Percentiles rank a stretch among this genome's conserved stretches.
These are phyloP conservation scores for Hoplostethus mediterraneus DNA, from an alignment of 2,797 vertebrate genomes.

Conservation along the genomic window DNA sequence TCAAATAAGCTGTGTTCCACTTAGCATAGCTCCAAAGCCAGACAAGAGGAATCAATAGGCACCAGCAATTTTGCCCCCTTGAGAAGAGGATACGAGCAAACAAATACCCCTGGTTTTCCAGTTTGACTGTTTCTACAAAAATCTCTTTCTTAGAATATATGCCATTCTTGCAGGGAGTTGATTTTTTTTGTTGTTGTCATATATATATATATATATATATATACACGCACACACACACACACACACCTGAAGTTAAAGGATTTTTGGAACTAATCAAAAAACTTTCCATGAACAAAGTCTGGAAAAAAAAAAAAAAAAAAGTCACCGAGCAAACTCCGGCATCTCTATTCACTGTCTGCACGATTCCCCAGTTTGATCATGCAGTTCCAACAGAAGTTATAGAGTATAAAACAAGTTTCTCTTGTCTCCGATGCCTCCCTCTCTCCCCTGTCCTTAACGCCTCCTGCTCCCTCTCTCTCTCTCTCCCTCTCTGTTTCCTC, in stretches of 20 bases:
- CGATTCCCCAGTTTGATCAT: conserved; percentile 55
- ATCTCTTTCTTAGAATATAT: conserved; percentile 31
- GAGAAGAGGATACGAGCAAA: conserved; percentile 63
- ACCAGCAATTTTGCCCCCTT: conserved; percentile 58
- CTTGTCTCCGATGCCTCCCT: conserved; percentile 6
- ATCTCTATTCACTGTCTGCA: conserved; percentile 50
- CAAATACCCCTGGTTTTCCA: conserved; percentile 45
- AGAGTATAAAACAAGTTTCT: conserved; percentile 25
- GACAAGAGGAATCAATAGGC: conserved; percentile 61
- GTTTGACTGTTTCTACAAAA: conserved; percentile 14
- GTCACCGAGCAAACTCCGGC: conserved; percentile 14
- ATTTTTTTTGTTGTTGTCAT: conserved; percentile 20
- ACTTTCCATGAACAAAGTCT: conserved; percentile 17
- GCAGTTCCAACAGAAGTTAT: conserved; percentile 36
- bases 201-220: too few relatives aligned
- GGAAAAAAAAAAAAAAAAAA: neutral
- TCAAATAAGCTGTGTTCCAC: conserved; percentile 73
- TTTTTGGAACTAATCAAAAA: conserved; percentile 54
- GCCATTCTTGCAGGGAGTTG: conserved; percentile 6
- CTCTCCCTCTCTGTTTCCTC: conserved; percentile 10
- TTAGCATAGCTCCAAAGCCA: conserved; percentile 62
- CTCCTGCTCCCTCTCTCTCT: conserved; percentile 12
- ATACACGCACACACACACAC: neutral
- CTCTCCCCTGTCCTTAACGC: conserved; percentile 16
- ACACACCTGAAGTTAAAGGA: conserved; percentile 7